Conservation (phyloP, 1,140 invertebrate species). For the Ceratina australensis region DNA sequence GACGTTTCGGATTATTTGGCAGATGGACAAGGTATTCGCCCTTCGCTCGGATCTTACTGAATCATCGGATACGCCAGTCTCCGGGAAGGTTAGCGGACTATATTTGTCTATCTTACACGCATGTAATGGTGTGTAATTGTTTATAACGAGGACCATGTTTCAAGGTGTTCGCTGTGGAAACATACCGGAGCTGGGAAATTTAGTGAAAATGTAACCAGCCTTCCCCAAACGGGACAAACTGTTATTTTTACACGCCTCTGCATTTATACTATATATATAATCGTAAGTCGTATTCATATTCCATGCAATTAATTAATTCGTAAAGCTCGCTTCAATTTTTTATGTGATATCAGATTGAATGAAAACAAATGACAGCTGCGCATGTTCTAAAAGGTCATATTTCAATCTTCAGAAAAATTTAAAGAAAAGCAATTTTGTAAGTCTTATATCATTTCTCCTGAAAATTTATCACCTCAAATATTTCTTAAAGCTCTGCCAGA, state of each 20-base stretch:
- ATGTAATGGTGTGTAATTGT: conserved; percentile 30
- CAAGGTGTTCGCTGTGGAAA: conserved; percentile 22
- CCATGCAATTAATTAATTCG: too few species aligned
- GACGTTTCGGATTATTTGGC: conserved; percentile 21
- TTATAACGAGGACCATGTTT: conserved; percentile 25
- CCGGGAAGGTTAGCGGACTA: conserved; percentile 34
- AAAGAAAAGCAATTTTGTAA: too few species aligned
- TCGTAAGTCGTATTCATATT: neutral
- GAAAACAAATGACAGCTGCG: too few species aligned
- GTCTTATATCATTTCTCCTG: too few species aligned
- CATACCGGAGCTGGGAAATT: conserved; percentile 3
- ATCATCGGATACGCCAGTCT: conserved; percentile 8
- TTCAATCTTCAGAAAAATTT: too few species aligned
- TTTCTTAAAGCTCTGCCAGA: too few species aligned
- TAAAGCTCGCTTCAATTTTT: too few species aligned
- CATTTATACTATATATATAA: conserved; percentile 19
- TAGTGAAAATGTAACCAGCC: too few species aligned
- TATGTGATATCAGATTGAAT: too few species aligned
- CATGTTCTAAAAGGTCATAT: neutral
- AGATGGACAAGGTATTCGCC: conserved; percentile 30
- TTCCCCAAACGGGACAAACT: neutral
- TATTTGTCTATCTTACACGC: conserved; percentile 33
- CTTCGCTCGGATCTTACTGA: conserved; percentile 22
- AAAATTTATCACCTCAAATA: too few species aligned
- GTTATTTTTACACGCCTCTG: conserved; percentile 11